Conservation (phyloP, 2,113 vertebrate genomes). For the Microcebus tavaratra region DNA sequence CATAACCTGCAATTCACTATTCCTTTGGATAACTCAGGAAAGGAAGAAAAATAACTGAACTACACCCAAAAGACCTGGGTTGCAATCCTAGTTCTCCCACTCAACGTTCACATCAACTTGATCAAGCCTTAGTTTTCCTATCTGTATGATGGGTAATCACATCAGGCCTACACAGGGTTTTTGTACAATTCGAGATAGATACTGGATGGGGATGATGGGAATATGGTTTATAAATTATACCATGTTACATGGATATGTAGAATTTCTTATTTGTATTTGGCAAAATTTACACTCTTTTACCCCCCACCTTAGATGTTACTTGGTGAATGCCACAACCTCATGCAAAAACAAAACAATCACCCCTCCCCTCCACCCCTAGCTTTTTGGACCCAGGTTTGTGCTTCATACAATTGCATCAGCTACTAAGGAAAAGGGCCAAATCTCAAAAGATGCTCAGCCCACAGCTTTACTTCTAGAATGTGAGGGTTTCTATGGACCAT, state of each 20-base stretch:
- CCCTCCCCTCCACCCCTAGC: accelerated
- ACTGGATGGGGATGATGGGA: neutral
- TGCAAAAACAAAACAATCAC: neutral
- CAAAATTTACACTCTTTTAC: neutral
- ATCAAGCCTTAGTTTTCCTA: neutral
- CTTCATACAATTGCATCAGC: neutral
- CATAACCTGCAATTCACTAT: neutral
- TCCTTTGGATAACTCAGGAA: neutral
- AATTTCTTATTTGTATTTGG: neutral
- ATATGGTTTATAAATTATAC: neutral
- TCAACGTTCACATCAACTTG: neutral
- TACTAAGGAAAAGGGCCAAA: neutral
- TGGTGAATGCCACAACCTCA: neutral
- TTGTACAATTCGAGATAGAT: neutral
- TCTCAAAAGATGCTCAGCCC: neutral
- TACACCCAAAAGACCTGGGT: neutral
- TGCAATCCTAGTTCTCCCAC: neutral
- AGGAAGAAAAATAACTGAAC: neutral
- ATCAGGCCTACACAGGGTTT: neutral
- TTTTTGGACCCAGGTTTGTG: neutral
- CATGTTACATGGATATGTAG: neutral
- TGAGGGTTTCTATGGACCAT: neutral
- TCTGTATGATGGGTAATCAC: neutral
- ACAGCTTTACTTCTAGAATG: neutral
- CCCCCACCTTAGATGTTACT: neutral